Evolutionary conservation across 2,113 vertebrate species (phyloP), one percentile per base, ranked within the genome.

Genomic region (Phyllopteryx taeniolatus): DNA sequence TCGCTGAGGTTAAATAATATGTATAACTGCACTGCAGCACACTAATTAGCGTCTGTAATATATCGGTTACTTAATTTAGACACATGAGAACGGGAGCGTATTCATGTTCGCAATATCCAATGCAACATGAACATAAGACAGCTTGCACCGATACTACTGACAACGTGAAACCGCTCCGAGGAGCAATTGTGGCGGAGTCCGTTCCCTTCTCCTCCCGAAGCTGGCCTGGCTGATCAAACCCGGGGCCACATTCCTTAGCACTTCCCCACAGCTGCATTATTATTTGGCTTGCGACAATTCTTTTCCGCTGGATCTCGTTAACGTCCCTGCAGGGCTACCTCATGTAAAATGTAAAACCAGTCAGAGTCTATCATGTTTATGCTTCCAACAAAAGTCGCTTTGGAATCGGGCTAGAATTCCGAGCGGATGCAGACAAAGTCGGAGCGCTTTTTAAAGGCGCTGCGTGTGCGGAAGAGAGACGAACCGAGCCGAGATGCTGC

Each of bases 401-500:
- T 81, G 47, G 83, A 84, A 61, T 14, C 39, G 65, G 69, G 17
- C 77, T 70, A 33, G 60, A 67, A 70, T 54, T 63, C 64, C 27
- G 62, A 65, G 60, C 70, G 66, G 76, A 68, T 79, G 70, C 56
- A 33, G 68, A 60, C 57, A 79, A 86, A 87, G 82, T 90, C 83
- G 53, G 61, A 71, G 82, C 57, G 14, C 62, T n/a, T 63, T 83
- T 76, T 85, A 69, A 78, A 86, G 79, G 68, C 73, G 51, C 63
- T 79, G 75, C 76, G 76, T 83, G 70, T 72, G 74, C 59, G 27
- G 73, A 79, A 77, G 54, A 72, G 86, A 79, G 81, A 84, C 73
- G 77, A 85, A 79, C 78, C 75, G 77, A 85, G 83, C 89, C 85
- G 79, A 91, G 88, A 87, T 72, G 84, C 88, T 84, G 87, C 88